phyloP scores from a whole-genome alignment of 1,140 invertebrate species.

The Trichomalopsis sarcophagae region DNA sequence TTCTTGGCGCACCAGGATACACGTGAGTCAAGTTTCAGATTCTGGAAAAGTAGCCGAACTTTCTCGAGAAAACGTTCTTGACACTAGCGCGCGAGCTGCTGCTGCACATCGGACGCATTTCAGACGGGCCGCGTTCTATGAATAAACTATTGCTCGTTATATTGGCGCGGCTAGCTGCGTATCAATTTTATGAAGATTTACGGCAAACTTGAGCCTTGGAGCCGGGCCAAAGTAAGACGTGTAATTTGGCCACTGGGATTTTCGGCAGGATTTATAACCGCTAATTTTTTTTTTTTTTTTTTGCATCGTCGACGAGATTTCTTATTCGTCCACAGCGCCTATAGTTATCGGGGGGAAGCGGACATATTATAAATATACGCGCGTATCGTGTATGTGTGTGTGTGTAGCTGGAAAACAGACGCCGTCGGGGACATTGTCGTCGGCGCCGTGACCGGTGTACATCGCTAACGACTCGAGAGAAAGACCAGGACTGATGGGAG shows the following conservation, averaged over 20 bases:
- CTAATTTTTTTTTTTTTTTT: too few species aligned
- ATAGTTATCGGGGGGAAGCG: too few species aligned
- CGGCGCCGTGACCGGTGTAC: background rate
- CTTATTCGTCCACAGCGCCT: background rate
- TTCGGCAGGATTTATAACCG: constrained; percentile 28
- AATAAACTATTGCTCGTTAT: constrained; percentile 44
- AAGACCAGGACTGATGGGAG: background rate
- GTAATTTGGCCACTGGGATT: constrained; percentile 39
- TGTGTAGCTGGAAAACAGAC: background rate
- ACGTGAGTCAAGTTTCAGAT: background rate
- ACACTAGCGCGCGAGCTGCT: background rate
- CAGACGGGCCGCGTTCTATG: constrained; percentile 33
- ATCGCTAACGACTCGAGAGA: background rate
- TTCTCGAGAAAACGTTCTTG: constrained; percentile 31
- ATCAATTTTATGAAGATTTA: constrained; percentile 51
- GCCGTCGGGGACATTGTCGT: background rate
- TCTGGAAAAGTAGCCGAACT: background rate
- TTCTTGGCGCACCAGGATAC: too few species aligned
- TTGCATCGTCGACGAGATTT: too few species aligned
- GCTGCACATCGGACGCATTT: constrained; percentile 14
- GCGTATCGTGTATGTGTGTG: too few species aligned
- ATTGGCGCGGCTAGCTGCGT: constrained; percentile 37
- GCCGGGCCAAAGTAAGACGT: constrained; percentile 43
- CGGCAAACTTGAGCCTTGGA: constrained; percentile 38
- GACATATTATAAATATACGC: too few species aligned